Conservation (phyloP, 2,113 vertebrate species). For the Rhea americana region DNA sequence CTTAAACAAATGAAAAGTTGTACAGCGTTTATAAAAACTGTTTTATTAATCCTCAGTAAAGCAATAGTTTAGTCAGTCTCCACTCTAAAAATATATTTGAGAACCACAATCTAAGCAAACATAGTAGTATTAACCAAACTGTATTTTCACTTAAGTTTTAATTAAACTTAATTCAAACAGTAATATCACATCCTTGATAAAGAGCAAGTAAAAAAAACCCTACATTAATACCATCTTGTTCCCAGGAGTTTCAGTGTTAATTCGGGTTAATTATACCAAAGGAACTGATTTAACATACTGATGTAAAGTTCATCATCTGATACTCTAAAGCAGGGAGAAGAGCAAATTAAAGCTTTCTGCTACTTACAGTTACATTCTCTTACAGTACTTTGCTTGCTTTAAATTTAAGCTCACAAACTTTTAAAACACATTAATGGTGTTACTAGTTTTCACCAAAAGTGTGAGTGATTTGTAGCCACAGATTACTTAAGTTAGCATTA, state of each 20-base stretch:
- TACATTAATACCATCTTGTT: not conserved
- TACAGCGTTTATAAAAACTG: not conserved
- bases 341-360: not conserved
- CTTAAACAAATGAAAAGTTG: not conserved
- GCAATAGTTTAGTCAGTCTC: not conserved
- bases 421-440: too few relatives aligned
- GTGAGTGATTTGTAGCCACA: not conserved
- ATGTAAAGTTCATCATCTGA: conserved; percentile 1
- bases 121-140: not conserved
- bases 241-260: conserved; percentile 23
- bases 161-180: conserved; percentile 39
- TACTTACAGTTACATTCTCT: not conserved
- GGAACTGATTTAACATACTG: not conserved
- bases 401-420: not conserved
- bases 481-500: not conserved
- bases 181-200: not conserved
- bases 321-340: not conserved
- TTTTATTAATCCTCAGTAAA: not conserved
- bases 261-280: conserved; percentile 17
- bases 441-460: not conserved
- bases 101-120: not conserved
- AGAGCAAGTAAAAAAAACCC: not conserved
- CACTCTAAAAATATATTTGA: not conserved
- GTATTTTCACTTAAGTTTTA: conserved; percentile 12
- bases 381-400: not conserved